These are phyloP conservation scores for Gymnobelideus leadbeateri DNA, from an alignment of 2,113 vertebrate species.

Conservation along the genomic window DNA sequence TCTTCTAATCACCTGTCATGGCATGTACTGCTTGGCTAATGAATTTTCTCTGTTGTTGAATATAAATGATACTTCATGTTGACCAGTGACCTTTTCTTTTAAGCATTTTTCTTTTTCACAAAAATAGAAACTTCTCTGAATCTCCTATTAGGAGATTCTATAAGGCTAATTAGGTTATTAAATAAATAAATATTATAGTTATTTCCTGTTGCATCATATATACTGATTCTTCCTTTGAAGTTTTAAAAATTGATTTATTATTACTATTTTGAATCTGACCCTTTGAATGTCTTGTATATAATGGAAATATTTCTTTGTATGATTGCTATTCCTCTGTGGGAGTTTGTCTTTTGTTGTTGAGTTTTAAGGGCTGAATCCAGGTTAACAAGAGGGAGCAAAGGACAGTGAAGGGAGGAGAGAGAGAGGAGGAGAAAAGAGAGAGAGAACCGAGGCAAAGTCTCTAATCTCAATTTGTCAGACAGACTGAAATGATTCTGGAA, in stretches of 20 bases:
- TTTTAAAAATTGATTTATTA: constrained; percentile 52
- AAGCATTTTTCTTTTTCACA: constrained; percentile 48
- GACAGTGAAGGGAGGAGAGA: constrained; percentile 32
- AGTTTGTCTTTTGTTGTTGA: constrained; percentile 60
- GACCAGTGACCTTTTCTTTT: not conserved
- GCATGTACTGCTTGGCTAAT: constrained; percentile 23
- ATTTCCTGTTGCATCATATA: constrained; percentile 52
- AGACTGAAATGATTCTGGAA: constrained; percentile 55
- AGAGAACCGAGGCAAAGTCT: not conserved
- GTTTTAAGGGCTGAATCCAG: constrained; percentile 76
- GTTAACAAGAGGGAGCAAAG: constrained; percentile 64
- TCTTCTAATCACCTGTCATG: not conserved
- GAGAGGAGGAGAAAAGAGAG: too few relatives aligned
- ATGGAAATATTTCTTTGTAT: constrained; percentile 52
- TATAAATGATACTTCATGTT: constrained; percentile 51
- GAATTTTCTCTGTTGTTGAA: not conserved
- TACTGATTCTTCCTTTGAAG: constrained; percentile 72
- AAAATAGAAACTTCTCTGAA: constrained; percentile 2
- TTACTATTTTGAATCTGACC: constrained; percentile 73
- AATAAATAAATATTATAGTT: not conserved
- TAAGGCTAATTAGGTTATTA: constrained; percentile 48
- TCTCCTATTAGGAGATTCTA: not conserved
- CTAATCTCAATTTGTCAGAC: constrained; percentile 30
- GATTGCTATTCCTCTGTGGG: constrained; percentile 32
- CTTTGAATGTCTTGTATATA: constrained; percentile 25